Evolutionary conservation across 2,113 vertebrate species (phyloP), one percentile per base, ranked within the genome.

Genomic region (Pithys albifrons): DNA sequence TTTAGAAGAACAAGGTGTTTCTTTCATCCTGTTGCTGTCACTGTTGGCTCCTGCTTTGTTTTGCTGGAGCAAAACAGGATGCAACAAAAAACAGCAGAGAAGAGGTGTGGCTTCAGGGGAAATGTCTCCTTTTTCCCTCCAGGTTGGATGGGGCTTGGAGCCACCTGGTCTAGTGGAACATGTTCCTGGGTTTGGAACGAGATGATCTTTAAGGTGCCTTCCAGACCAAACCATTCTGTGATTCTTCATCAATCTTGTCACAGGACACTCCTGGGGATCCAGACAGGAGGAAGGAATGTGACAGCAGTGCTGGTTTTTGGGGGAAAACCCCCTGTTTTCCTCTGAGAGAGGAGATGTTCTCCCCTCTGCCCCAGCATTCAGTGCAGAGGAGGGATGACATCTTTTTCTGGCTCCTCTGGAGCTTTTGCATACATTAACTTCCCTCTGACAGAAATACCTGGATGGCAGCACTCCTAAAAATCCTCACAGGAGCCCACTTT

Each of bases 1-100:
- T 88, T 92, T 45, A 52, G 75, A 65, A 79, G 76, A 89, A 80
- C 35, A 84, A 39, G 24, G 52, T 45, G 66, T 92, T 75, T 52
- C 61, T 71, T 74, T 78, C 49, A 81, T 79, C 48, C 41, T 29
- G 57, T 54, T 91, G 48, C 73, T 78, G 72, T 95, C 69, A 15
- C 72, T 80, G 28, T 95, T 96, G 91, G 80, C 95, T 83, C 46
- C 28, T 2, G 8, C 73, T 84, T 89, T 76, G 35, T 84, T 94
- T 95, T 87, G 61, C 89, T 89, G 16, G 8, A 74, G 61, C 70
- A 78, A 71, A 91, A 14, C 16, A 62, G 43, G 43, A 64, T 54
- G 59, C 6, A 6, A 1, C 5, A 16, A 55, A 82, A 82, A 79
- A 57, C 2, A 75, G 31, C n/a, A 69, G 16, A 49, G 77, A 29